A percentile compares a stretch with the other conserved stretches of the same genome.
These are phyloP conservation scores for Acinonyx jubatus DNA, from an alignment of 2,113 vertebrate species.

Conservation along the genomic window DNA sequence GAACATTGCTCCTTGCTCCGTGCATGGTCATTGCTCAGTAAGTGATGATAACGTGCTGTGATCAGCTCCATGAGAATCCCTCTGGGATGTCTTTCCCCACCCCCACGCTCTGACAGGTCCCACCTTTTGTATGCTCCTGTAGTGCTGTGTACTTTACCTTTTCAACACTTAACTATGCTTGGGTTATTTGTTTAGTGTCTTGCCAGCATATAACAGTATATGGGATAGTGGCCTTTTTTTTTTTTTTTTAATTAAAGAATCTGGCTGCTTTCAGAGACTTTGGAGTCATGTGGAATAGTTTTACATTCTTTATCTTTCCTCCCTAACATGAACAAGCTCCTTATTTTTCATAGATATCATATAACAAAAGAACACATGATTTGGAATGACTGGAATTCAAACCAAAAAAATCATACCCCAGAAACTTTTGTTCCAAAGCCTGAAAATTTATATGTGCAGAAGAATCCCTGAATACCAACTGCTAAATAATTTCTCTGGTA, in stretches of 20 bases:
- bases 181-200: slow-evolving; percentile 1
- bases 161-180: not conserved
- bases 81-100: not conserved
- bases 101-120: not conserved
- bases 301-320: not conserved
- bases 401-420: slow-evolving; percentile 10
- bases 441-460: slow-evolving; percentile 28
- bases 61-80: not conserved
- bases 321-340: not conserved
- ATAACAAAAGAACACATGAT: slow-evolving; percentile 25
- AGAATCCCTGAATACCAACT: slow-evolving; percentile 24
- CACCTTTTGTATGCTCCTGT: not conserved
- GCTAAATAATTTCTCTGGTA: slow-evolving; percentile 25
- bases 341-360: not conserved
- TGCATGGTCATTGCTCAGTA: not conserved
- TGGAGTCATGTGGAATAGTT: slow-evolving; percentile 34
- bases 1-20: not conserved
- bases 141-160: not conserved
- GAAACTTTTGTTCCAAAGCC: slow-evolving; percentile 35
- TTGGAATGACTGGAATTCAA: slow-evolving; percentile 27
- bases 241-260: not conserved
- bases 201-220: not conserved
- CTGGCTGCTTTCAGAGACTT: slow-evolving; percentile 12
- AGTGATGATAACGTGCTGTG: not conserved
- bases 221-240: not conserved